These are phyloP conservation scores for Bufo gargarizans DNA, from an alignment of 2,113 vertebrate genomes.

Conservation along the genomic window DNA sequence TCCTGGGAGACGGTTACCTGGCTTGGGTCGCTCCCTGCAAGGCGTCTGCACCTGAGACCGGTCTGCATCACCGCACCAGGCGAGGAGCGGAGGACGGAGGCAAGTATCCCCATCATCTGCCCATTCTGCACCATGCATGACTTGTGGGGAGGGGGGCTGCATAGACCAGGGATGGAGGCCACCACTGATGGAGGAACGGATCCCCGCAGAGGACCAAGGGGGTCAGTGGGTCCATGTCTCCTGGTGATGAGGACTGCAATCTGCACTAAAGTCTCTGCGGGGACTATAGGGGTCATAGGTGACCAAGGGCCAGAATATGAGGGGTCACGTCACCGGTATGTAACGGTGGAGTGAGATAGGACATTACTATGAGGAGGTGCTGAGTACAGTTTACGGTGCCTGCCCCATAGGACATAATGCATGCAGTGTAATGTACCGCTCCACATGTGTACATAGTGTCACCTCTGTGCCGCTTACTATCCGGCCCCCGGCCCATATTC, in stretches of 20 bases:
- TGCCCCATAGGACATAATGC: too few species aligned
- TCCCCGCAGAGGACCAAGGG: too few species aligned
- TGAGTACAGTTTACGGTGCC: background rate
- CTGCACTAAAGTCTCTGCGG: background rate
- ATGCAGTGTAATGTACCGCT: background rate
- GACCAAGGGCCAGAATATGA: too few species aligned
- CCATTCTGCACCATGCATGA: conserved; percentile 8
- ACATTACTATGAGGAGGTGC: background rate
- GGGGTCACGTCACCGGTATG: too few species aligned
- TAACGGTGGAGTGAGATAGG: background rate
- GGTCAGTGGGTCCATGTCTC: background rate
- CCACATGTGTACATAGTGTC: background rate
- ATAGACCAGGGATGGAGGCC: conserved; percentile 6
- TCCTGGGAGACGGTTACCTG: conserved; percentile 50
- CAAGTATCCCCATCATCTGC: background rate
- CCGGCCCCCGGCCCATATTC: too few species aligned
- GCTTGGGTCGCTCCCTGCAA: background rate
- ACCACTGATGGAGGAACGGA: background rate
- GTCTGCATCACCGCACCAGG: background rate
- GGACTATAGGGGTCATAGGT: background rate
- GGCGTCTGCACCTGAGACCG: conserved; percentile 10
- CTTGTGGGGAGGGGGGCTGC: background rate
- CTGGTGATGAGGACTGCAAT: background rate
- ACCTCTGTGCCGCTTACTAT: too few species aligned
- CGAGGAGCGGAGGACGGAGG: background rate